Evolutionary conservation across 2,888 invertebrate species (phyloP).

Genomic region (Peribatodes rhomboidaria): DNA sequence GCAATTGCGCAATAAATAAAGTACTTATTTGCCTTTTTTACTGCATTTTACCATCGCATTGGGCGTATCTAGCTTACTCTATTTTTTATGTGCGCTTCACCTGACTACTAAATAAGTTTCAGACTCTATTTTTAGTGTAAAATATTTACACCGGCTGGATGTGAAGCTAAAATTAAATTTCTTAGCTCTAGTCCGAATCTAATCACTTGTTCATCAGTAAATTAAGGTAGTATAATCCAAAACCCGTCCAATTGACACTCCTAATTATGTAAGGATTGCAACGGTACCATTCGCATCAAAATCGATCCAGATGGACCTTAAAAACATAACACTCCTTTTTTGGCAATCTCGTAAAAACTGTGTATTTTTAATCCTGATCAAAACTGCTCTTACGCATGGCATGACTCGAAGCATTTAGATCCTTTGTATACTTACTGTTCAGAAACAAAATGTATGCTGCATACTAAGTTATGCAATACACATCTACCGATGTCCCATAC

Average conservation of each 20-base stretch:
- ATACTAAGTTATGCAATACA: too few species aligned
- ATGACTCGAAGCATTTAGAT: too few species aligned
- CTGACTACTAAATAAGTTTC: slow-evolving; percentile 32
- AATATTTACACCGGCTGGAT: slow-evolving; percentile 2
- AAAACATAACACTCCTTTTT: too few species aligned
- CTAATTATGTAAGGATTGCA: too few species aligned
- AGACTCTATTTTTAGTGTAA: slow-evolving; percentile 15
- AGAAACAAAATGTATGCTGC: not conserved
- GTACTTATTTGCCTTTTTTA: slow-evolving; percentile 4
- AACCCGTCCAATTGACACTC: too few species aligned
- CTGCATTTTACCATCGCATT: slow-evolving; percentile 43
- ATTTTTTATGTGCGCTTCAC: slow-evolving; percentile 12
- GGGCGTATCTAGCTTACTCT: slow-evolving; percentile 5
- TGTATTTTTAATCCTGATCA: not conserved
- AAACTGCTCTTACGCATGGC: too few species aligned
- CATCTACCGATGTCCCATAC: too few species aligned
- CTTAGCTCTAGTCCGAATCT: not conserved
- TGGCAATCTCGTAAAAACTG: not conserved
- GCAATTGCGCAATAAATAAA: slow-evolving; percentile 23
- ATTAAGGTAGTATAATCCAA: too few species aligned
- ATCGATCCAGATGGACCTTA: too few species aligned
- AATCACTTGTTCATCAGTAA: not conserved
- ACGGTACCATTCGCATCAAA: too few species aligned
- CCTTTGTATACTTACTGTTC: too few species aligned
- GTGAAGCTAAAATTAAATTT: not conserved